Conservation (phyloP, 2,797 vertebrate species). For the Garrulus glandarius region DNA sequence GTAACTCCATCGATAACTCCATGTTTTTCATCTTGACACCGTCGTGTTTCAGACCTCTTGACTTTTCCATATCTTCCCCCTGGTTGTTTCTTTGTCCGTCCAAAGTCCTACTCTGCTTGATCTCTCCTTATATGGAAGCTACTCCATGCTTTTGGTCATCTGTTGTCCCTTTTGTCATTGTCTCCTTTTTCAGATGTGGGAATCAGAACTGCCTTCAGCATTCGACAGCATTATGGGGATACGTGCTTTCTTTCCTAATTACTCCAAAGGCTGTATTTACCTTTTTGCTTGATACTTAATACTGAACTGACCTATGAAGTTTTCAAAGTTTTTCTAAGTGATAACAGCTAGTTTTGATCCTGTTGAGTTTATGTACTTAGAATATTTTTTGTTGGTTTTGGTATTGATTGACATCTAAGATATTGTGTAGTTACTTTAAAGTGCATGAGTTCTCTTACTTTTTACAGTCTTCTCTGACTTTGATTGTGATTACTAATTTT, state of each 20-base stretch:
- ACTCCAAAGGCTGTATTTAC: neutral
- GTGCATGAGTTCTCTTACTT: neutral
- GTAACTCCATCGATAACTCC: neutral
- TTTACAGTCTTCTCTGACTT: neutral
- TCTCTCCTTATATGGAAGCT: constrained; percentile 41
- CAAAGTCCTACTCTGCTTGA: neutral
- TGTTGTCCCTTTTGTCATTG: constrained; percentile 5
- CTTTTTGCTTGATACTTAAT: neutral
- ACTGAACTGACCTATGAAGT: neutral
- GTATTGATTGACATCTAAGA: neutral
- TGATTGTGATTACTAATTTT: neutral
- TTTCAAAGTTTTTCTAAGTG: neutral
- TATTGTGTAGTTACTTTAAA: neutral
- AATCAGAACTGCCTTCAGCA: neutral
- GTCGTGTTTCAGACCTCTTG: neutral
- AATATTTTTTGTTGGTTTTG: neutral
- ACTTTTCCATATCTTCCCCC: neutral
- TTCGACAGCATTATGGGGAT: neutral
- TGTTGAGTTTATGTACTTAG: neutral
- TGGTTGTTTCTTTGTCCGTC: neutral
- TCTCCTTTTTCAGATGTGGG: constrained; percentile 46
- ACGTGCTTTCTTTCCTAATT: neutral
- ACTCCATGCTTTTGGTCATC: neutral
- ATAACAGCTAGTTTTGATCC: neutral
- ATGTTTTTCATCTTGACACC: neutral